Base-by-base conservation (phyloP, 2,888 invertebrate species). In the Glomeris marginata region DNA sequence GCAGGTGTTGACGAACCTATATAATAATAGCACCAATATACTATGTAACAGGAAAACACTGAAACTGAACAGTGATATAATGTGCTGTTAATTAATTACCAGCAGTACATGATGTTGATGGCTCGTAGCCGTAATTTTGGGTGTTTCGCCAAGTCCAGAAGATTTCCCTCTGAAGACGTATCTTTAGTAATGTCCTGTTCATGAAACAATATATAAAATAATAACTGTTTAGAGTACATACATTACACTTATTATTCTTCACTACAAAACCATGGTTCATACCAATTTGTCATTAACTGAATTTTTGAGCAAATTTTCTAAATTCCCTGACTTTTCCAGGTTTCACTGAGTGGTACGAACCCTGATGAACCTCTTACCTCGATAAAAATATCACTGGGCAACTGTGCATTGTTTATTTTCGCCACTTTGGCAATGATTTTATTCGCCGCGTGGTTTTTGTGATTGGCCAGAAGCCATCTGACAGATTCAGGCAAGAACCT, bases 1-100 rank as follows among this genome's bases (percentile, higher is more conserved):
- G 52, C 79, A 78, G 58, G 80, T 81, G 61, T 79, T 81, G 16
- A 81, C 81, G 63, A 82, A 77, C 83, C 83, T 83, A 58, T 16
- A n/a, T n/a, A n/a, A n/a, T n/a, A n/a, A n/a, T n/a, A n/a, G n/a
- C n/a, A n/a, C n/a, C n/a, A n/a, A n/a, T n/a, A n/a, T n/a, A n/a
- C n/a, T n/a, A n/a, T n/a, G n/a, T n/a, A n/a, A n/a, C n/a, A n/a
- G 15, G 18, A 38, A 38, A 38, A 38, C 8, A 10, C 15, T 5
- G 8, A 5, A 38, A 16, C 18, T 18, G 16, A 16, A 4, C 18
- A 6, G 3, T 38, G 18, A 36, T 36, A 36, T 11, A 36, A 36
- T 13, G 10, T 36, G 10, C 13, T 13, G 13, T 36, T 36, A 10
- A 36, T 36, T 36, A 42, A 45, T 47, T 52, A 55, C 56, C 60